Evolutionary conservation across 2,113 vertebrate genomes (phyloP), one percentile per base, ranked within the genome.

Genomic region (Verasper variegatus): DNA sequence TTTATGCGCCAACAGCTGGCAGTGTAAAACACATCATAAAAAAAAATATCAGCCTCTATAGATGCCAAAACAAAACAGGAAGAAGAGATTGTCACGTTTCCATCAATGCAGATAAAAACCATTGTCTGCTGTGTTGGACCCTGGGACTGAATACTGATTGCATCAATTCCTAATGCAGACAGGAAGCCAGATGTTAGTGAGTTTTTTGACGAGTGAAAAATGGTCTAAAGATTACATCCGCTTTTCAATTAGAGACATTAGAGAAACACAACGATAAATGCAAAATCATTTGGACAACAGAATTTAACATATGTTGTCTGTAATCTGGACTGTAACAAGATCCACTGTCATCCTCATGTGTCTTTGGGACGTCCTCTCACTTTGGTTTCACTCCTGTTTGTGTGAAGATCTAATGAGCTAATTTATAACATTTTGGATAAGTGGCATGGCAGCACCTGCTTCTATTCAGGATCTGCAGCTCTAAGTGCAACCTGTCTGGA

Each of bases 301-400:
- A 37, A 51, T 74, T 6, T 11, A 45, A 27, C 20, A 31, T 27
- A 5, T 52, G 45, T 3, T 17, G 17, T 47, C 5, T 17, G 45
- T 3, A 47, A 47, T 47, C 5, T 17, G 45, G 45, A 47, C 15
- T 47, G 24, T 24, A 1, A 24, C 24, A 24, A 24, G 24, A 24
- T 13, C 31, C 37, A 47, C 71, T 59, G 49, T 69, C 21, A 23
- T 77, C 47, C 52, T 78, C 61, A 65, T 45, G 8, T 51, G 20
- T 35, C 45, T 71, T 61, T 71, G 35, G 79, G 68, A 81, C 54
- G 24, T 76, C 61, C 37, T 78, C 51, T 18, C 0, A 56, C 15
- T 76, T 85, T 76, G 74, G 69, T 76, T 74, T 65, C 9, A 2
- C n/a, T 78, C 52, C 64, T 85, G 81, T 86, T 84, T 86, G 55